phyloP scores from a whole-genome alignment of 1,140 invertebrate species.

The Maconellicoccus hirsutus region DNA sequence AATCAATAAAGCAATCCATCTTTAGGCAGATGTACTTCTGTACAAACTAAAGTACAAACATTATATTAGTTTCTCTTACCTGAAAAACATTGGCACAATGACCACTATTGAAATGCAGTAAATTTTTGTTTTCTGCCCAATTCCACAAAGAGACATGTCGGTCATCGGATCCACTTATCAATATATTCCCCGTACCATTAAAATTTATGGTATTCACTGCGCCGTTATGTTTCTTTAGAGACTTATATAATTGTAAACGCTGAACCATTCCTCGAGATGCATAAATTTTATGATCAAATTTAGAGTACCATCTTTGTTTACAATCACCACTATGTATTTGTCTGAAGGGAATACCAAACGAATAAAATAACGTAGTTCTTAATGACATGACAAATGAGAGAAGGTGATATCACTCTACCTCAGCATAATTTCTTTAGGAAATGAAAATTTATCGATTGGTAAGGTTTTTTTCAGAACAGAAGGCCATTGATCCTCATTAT shows the following conservation, averaged over 20 bases:
- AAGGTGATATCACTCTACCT: neutral
- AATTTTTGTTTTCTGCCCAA: slow-evolving; percentile 59
- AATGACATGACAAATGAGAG: neutral
- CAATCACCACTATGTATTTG: neutral
- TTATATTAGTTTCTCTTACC: slow-evolving; percentile 44
- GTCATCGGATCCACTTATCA: slow-evolving; percentile 87
- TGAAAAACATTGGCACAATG: slow-evolving; percentile 85
- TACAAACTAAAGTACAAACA: neutral
- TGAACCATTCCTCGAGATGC: slow-evolving; percentile 71
- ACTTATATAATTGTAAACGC: slow-evolving; percentile 63
- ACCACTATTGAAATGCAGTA: slow-evolving; percentile 57
- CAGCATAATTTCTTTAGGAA: neutral
- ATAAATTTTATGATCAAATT: slow-evolving; percentile 37
- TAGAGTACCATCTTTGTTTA: neutral
- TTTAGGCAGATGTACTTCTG: slow-evolving; percentile 17
- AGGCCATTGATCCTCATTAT: neutral
- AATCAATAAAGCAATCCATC: slow-evolving; percentile 28
- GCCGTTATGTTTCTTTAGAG: slow-evolving; percentile 66
- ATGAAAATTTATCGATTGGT: neutral
- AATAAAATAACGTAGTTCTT: neutral
- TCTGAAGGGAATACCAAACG: neutral
- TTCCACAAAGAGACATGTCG: slow-evolving; percentile 66
- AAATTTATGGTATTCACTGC: slow-evolving; percentile 91
- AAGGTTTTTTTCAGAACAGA: neutral
- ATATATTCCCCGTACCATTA: slow-evolving; percentile 58